These are phyloP conservation scores for Netelia fuscicornis DNA, from an alignment of 2,888 invertebrate species.

Conservation along the genomic window DNA sequence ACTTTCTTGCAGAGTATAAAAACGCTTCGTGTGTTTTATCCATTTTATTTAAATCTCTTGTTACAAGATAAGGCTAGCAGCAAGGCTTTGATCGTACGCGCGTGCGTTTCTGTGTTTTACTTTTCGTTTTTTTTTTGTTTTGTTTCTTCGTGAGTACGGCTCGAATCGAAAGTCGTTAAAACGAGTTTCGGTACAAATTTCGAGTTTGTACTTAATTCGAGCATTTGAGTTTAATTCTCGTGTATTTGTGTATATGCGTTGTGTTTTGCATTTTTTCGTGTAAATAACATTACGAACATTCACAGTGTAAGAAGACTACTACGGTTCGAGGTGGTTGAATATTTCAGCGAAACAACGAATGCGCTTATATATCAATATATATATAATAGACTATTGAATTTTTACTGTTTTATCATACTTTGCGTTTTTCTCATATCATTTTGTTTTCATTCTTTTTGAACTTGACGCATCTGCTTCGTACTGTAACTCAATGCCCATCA, in stretches of 20 bases:
- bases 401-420: conserved; percentile 22
- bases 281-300: conserved; percentile 61
- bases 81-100: conserved; percentile 80
- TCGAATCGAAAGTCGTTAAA: conserved; percentile 62
- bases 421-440: conserved; percentile 34
- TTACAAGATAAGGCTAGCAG: conserved; percentile 82
- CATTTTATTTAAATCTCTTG: conserved; percentile 79
- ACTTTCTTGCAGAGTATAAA: neutral
- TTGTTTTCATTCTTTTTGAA: conserved; percentile 10
- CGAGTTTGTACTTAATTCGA: too few relatives aligned
- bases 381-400: conserved; percentile 33
- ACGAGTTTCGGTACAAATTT: conserved; percentile 20
- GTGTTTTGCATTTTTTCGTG: conserved; percentile 52
- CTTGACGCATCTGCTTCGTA: neutral
- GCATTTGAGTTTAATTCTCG: conserved; percentile 42
- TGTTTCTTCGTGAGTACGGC: conserved; percentile 9
- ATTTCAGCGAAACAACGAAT: conserved; percentile 61
- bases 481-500: conserved; percentile 45
- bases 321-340: conserved; percentile 50
- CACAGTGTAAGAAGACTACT: conserved; percentile 61
- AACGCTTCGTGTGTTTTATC: conserved; percentile 61
- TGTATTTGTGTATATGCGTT: conserved; percentile 26
- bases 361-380: conserved; percentile 27
- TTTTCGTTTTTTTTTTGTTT: neutral
- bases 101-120: conserved; percentile 72